Evolutionary conservation across 1,140 invertebrate genomes (phyloP).

Genomic region (Augochlora pura): DNA sequence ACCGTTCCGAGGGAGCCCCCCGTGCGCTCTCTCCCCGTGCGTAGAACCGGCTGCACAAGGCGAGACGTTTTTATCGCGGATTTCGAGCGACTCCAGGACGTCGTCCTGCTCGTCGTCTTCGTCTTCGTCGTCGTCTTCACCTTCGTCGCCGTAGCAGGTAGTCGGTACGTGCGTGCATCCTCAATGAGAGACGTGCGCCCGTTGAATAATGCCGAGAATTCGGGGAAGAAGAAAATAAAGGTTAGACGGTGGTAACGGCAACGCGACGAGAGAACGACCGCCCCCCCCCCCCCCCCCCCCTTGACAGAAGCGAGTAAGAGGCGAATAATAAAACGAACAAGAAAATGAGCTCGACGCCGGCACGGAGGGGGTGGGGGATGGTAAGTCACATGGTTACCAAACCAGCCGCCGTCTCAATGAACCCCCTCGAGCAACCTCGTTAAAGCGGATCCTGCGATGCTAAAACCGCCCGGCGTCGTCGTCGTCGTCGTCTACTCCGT

Average conservation of each 20-base stretch:
- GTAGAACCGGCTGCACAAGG: conserved; percentile 42
- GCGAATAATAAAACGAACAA: conserved; percentile 58
- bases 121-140: conserved; percentile 20
- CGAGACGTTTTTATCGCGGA: conserved; percentile 61
- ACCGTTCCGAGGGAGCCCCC: conserved; percentile 19
- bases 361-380: background rate
- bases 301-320: conserved; percentile 32
- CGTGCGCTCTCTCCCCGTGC: background rate
- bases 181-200: conserved; percentile 65
- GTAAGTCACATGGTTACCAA: conserved; percentile 58
- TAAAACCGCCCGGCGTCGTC: conserved; percentile 20
- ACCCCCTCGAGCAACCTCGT: conserved; percentile 59
- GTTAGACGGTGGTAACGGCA: conserved; percentile 33
- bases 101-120: conserved; percentile 10
- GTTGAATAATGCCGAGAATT: conserved; percentile 68
- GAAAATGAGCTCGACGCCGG: conserved; percentile 29
- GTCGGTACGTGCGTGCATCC: conserved; percentile 60
- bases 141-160: conserved; percentile 52
- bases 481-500: background rate
- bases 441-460: conserved; percentile 53
- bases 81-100: conserved; percentile 46
- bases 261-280: conserved; percentile 9
- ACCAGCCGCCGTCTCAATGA: conserved; percentile 63
- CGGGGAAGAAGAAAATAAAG: conserved; percentile 62
- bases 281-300: no score